Evolutionary conservation across 2,113 vertebrate genomes (phyloP), one percentile per base, ranked within the genome.

Genomic region (Crotalus viridis): DNA sequence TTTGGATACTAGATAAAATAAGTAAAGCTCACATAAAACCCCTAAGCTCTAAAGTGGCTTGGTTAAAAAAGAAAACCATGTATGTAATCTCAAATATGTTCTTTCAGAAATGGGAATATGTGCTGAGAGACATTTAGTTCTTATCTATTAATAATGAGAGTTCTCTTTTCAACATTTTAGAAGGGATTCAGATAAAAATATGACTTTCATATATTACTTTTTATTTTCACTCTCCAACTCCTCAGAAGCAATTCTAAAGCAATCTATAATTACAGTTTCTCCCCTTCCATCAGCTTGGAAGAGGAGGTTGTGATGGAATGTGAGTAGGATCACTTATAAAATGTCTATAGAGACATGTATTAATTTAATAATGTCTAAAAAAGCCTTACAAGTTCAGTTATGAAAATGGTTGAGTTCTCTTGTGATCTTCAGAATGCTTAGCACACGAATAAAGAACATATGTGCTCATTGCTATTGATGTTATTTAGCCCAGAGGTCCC

Each of bases 1-100:
- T 56, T 7, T 92, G 54, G 69, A n/a, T 12, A 93, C 54, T 92
- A 85, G n/a, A 86, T 90, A 21, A 59, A 95, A 89, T 33, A 43
- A 1, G 39, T n/a, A 19, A 94, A 90, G 0, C 0, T 0, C 10
- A 19, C 52, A 26, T 51, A 0, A 93, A 74, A n/a, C 1, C 26
- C 0, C 15, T 8, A 64, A 64, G 9, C 1, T 43, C 1, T 8
- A 13, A 28, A 43, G 28, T 85, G 69, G 0, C 10, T 55, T 24
- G 61, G 3, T 55, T 43, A 39, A 81, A 39, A 74, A 81, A 81
- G n/a, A 19, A 81, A 39, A 33, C 15, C n/a, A 81, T 39, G 0
- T 33, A 54, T 0, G 0, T 91, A 91, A 57, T 26, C 87, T 12
- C 43, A 52, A 10, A 1, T 3, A 13, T 93, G 33, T 21, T 89